Percentiles rank a stretch among this genome's conserved stretches.
Evolutionary conservation across 1,140 invertebrate species (phyloP).

Genomic region (Brachionus calyciflorus): DNA sequence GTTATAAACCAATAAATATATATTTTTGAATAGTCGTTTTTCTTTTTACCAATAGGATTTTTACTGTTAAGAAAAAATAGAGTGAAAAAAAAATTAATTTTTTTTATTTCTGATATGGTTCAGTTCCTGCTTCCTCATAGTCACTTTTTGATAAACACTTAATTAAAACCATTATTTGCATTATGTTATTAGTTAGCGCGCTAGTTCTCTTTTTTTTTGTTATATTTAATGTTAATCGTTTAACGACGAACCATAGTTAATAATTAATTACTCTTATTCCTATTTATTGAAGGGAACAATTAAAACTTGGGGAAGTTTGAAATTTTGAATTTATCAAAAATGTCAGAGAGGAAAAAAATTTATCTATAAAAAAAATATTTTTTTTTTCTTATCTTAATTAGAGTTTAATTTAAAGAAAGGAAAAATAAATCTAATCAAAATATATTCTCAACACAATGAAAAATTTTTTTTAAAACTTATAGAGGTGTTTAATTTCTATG

Average conservation of each 20-base stretch:
- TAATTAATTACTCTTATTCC: too few relatives aligned
- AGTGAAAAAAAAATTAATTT: too few relatives aligned
- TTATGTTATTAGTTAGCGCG: background rate
- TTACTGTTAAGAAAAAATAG: too few relatives aligned
- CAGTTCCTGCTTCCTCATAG: background rate
- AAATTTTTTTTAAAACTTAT: too few relatives aligned
- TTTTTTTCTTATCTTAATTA: constrained; percentile 41
- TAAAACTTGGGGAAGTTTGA: too few relatives aligned
- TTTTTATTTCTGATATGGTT: too few relatives aligned
- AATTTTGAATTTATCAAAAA: constrained; percentile 21
- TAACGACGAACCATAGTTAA: too few relatives aligned
- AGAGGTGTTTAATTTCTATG: constrained; percentile 16
- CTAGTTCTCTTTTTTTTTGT: too few relatives aligned
- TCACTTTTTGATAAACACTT: constrained; percentile 13
- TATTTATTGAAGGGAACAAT: too few relatives aligned
- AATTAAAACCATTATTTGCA: constrained; percentile 22
- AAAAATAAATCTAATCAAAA: constrained; percentile 9
- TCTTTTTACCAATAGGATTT: background rate
- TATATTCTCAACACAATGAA: background rate
- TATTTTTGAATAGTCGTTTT: background rate
- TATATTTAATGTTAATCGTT: too few relatives aligned
- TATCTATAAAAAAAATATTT: too few relatives aligned
- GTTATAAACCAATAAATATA: constrained; percentile 25
- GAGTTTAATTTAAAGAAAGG: constrained; percentile 4
- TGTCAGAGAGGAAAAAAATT: background rate